Base-by-base conservation (phyloP, 2,113 vertebrate species). In the Phyllostomus hastatus region DNA sequence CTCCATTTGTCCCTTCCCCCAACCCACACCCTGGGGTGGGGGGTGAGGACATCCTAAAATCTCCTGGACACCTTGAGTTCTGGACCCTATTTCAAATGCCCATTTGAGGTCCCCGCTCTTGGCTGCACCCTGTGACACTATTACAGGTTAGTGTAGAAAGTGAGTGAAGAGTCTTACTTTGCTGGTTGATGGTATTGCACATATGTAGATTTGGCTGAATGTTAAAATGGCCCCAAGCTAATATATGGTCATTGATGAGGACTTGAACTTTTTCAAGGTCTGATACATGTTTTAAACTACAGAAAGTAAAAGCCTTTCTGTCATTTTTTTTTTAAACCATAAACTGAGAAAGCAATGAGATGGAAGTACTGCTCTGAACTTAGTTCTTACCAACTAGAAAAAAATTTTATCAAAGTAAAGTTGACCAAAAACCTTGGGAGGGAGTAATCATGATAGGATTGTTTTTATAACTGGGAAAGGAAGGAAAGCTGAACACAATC, bases 251-350 rank as follows among this genome's bases (percentile, higher is more conserved):
- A 35, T 78, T 33, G 67, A 57, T 54, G 41, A 91, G 17, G n/a
- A 78, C 46, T 72, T 81, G 11, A 84, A 89, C 43, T 90, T 67
- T 84, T 66, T 54, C 33, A 24, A 1, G 73, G 38, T 89, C 87
- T 69, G 46, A 69, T 73, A 69, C 10, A 50, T 61, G 15, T 88
- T 96, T 93, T 17, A 64, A 20, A 70, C 50, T 35, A 26, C 59
- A 91, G 81, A 88, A 79, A 95, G 38, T 38, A 93, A 93, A 94
- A 66, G 14, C 1, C 76, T 82, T 94, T 50, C 19, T 97, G 46
- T 69, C 28, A 79, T 70, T 80, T 31, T 61, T 46, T 75, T 76
- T 76, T 64, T 12, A 95, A 95, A 72, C 17, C 50, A 91, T 69
- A 95, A 64, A 78, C n/a, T 31, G 82, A 83, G n/a, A 85, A 91